Conservation (phyloP, 2,888 invertebrate species). For the Calameuta pallipes region DNA sequence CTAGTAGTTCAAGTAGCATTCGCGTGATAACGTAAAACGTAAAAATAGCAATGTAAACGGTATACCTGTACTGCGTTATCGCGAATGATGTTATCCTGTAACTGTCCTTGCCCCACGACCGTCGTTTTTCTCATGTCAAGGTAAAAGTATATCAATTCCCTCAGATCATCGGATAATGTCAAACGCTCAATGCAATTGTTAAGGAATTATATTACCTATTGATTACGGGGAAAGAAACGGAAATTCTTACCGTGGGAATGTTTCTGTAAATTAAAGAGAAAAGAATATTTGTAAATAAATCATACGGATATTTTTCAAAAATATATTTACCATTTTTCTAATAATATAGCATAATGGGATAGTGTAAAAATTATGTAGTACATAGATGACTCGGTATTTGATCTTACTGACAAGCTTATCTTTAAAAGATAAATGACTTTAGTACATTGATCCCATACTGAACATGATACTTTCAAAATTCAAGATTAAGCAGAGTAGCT, state of each 20-base stretch:
- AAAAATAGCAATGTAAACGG: conserved; percentile 36
- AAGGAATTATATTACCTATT: neutral
- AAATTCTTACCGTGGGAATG: neutral
- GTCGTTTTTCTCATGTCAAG: conserved; percentile 50
- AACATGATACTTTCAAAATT: neutral
- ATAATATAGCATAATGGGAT: too few species aligned
- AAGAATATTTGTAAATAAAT: neutral
- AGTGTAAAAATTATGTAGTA: too few species aligned
- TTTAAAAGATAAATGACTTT: neutral
- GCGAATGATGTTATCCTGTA: conserved; percentile 45
- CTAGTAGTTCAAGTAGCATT: neutral
- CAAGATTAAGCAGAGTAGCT: too few species aligned
- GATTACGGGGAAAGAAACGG: neutral
- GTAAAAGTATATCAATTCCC: conserved; percentile 27
- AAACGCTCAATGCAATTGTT: neutral
- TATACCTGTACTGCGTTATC: conserved; percentile 45
- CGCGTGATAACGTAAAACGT: conserved; percentile 10
- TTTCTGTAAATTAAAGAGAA: neutral
- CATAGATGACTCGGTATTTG: neutral
- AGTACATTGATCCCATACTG: neutral
- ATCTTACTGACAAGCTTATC: neutral
- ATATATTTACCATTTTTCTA: too few species aligned
- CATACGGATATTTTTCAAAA: neutral
- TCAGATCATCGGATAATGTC: conserved; percentile 1
- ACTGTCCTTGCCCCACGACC: conserved; percentile 49